Percentiles rank a stretch among this genome's conserved stretches.
Evolutionary conservation across 2,888 invertebrate species (phyloP).

Genomic region (Cosmia trapezina): DNA sequence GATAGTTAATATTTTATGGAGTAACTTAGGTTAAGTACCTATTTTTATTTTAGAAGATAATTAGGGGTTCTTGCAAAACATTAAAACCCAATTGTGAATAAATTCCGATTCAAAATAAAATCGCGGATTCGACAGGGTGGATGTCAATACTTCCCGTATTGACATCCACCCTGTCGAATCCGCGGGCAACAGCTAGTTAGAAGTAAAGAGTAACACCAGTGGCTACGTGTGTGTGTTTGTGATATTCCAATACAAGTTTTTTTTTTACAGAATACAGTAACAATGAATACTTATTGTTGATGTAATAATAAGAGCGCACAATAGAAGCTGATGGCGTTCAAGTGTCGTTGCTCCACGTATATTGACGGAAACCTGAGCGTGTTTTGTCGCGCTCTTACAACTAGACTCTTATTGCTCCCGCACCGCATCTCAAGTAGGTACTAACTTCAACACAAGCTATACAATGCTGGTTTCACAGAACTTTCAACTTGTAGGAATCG

Average conservation of each 20-base stretch:
- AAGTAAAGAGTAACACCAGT: neutral
- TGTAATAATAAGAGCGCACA: slow-evolving; percentile 31
- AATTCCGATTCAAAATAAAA: too few relatives aligned
- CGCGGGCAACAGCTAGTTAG: neutral
- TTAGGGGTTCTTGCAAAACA: too few relatives aligned
- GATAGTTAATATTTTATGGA: too few relatives aligned
- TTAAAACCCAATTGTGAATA: too few relatives aligned
- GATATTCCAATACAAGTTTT: slow-evolving; percentile 12
- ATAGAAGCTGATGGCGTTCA: slow-evolving; percentile 27
- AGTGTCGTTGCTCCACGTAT: slow-evolving; percentile 54
- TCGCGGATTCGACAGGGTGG: too few relatives aligned
- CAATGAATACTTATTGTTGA: slow-evolving; percentile 23
- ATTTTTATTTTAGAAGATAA: too few relatives aligned
- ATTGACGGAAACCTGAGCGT: slow-evolving; percentile 67
- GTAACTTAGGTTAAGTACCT: too few relatives aligned
- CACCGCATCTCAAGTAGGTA: slow-evolving; percentile 5
- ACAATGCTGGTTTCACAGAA: slow-evolving; percentile 29
- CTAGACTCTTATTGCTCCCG: slow-evolving; percentile 37
- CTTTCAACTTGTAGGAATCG: slow-evolving; percentile 19
- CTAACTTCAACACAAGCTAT: slow-evolving; percentile 5
- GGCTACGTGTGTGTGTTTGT: neutral
- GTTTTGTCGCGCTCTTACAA: slow-evolving; percentile 63
- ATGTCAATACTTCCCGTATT: too few relatives aligned
- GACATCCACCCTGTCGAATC: too few relatives aligned
- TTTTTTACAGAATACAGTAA: slow-evolving; percentile 19